Percentiles rank a stretch among this genome's conserved stretches.
These are phyloP conservation scores for Heliconius hermathena DNA, from an alignment of 1,140 invertebrate species.

Conservation along the genomic window DNA sequence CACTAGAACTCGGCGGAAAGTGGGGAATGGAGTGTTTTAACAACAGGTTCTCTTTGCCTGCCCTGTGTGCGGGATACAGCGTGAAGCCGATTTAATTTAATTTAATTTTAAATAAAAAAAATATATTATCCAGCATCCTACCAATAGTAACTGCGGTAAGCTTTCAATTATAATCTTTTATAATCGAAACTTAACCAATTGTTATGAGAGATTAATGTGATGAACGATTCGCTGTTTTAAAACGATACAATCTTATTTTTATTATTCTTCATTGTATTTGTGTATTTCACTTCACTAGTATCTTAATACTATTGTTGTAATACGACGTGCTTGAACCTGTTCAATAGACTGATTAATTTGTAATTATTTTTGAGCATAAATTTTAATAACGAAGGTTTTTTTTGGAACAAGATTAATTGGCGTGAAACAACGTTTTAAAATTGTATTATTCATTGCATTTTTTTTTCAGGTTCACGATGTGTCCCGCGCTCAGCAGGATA, in stretches of 20 bases:
- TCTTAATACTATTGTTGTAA: constrained; percentile 45
- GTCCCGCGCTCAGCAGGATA: no score
- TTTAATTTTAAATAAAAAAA: neutral
- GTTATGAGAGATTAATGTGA: constrained; percentile 11
- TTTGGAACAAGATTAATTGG: neutral
- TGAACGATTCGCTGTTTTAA: neutral
- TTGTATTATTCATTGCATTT: neutral
- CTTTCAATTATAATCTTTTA: neutral
- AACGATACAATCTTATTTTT: constrained; percentile 11
- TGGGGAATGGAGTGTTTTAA: no score
- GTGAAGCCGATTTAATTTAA: no score
- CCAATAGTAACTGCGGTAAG: neutral
- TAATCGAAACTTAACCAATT: neutral
- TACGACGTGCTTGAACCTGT: constrained; percentile 27
- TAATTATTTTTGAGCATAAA: constrained; percentile 41
- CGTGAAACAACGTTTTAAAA: neutral
- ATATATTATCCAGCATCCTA: neutral
- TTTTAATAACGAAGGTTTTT: neutral
- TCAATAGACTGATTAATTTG: constrained; percentile 55
- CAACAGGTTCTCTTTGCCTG: no score
- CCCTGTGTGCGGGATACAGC: no score
- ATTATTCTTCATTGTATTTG: constrained; percentile 48
- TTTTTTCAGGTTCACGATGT: neutral
- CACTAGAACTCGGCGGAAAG: no score
- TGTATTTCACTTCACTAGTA: constrained; percentile 45